Base-by-base conservation (phyloP, 2,113 vertebrate genomes). In the Colinus virginianus region DNA sequence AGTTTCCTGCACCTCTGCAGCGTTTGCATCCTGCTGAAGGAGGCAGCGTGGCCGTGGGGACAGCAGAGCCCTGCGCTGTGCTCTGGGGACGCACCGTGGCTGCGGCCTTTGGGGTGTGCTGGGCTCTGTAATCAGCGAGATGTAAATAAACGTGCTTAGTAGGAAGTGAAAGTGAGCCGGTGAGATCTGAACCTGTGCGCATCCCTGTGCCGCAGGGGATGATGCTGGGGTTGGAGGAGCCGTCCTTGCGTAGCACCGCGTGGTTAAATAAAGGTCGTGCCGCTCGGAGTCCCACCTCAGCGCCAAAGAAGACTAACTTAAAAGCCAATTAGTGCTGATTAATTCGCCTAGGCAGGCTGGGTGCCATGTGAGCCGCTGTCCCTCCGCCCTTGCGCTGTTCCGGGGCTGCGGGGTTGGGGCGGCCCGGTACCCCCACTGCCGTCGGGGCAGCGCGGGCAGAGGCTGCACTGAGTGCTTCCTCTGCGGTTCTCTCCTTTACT, bases 261-360 rank as follows among this genome's bases (percentile, higher is more conserved):
- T 61, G 42, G 71, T 93, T 67, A 62, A 89, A 92, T 87, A 90
- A 87, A 94, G 78, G 38, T 53, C 84, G 77, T 93, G 63, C 78
- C 80, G 42, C 70, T 88, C 0, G 0, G 36, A 59, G 34, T 48
- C 80, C 75, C 36, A 23, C n/a, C 79, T 79, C 78, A 66, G n/a
- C 68, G 75, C 34, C 72, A 84, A 86, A 79, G 69, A 46, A 5
- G 89, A 30, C 63, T 90, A 74, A 82, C 42, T 3, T 22, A 69
- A 89, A 89, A 95, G 84, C 85, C 90, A 90, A 69, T 95, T 90
- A 87, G n/a, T 49, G 55, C 49, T 78, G 75, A 90, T 84, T 90
- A 90, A 66, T 84, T 69, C 43, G 40, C 7, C 77, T 45, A 53
- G 92, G 80, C 87, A 74, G 87, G 84, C 26, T 69, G 17, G 68